A percentile compares a stretch with the other conserved stretches of the same genome.
phyloP scores from a whole-genome alignment of 2,797 vertebrate species.

The Phoxinus dragarum region DNA sequence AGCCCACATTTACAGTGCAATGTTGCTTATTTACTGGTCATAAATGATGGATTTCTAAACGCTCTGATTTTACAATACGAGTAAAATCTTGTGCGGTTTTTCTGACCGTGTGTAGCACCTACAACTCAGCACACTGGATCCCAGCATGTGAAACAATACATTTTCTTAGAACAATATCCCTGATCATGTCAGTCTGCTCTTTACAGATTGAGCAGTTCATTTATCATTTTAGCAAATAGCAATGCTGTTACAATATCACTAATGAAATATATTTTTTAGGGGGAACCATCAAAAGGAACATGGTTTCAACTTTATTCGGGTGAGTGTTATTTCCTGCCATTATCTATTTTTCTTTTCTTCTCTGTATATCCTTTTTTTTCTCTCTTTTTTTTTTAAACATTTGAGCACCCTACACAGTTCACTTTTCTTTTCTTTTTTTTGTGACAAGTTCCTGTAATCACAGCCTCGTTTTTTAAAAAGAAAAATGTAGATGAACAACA shows the following conservation, averaged over 20 bases:
- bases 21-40: background rate
- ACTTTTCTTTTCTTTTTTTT: background rate
- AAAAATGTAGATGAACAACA: constrained; percentile 19
- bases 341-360: background rate
- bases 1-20: background rate
- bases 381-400: background rate
- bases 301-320: background rate
- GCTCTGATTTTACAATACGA: background rate
- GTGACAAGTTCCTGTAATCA: background rate
- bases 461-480: background rate
- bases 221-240: background rate
- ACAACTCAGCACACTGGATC: background rate
- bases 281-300: background rate
- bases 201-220: background rate
- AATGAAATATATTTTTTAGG: background rate
- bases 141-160: background rate
- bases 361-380: background rate
- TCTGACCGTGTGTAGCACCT: background rate
- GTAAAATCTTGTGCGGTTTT: background rate
- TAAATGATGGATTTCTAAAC: background rate
- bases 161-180: background rate
- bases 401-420: background rate
- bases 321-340: background rate
- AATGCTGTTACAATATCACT: background rate
- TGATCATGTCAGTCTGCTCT: background rate